Evolutionary conservation across 1,140 invertebrate species (phyloP).

Genomic region (Trypoxylus dichotomus): DNA sequence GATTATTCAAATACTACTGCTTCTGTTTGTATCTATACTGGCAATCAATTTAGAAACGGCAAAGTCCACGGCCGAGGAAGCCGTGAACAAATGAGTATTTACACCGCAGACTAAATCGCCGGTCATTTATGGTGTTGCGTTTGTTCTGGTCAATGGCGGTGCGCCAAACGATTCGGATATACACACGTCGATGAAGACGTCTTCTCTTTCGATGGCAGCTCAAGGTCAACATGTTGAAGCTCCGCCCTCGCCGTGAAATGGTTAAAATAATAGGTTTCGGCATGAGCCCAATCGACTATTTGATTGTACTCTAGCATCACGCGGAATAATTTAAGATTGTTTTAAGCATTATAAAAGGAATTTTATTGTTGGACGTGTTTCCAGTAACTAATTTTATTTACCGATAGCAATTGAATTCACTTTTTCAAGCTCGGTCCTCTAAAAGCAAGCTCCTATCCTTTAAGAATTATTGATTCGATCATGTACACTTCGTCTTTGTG

Average conservation of each 20-base stretch:
- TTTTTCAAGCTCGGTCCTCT: too few species aligned
- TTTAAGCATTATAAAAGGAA: too few species aligned
- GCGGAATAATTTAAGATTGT: not conserved
- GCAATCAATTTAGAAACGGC: slow-evolving; percentile 1
- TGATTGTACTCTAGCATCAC: not conserved
- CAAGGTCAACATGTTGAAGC: slow-evolving; percentile 35
- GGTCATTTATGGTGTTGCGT: not conserved
- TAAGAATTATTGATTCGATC: too few species aligned
- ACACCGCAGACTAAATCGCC: slow-evolving; percentile 3
- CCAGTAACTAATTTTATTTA: too few species aligned
- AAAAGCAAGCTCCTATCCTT: too few species aligned
- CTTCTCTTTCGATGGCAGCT: slow-evolving; percentile 37
- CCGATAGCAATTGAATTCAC: too few species aligned
- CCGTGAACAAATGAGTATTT: slow-evolving; percentile 16
- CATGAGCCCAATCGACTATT: not conserved
- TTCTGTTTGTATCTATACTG: not conserved
- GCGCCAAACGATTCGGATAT: not conserved
- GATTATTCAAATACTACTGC: not conserved
- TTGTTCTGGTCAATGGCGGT: not conserved
- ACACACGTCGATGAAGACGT: slow-evolving; percentile 37
- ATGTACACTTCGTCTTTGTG: too few species aligned
- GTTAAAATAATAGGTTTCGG: slow-evolving; percentile 36
- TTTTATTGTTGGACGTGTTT: too few species aligned
- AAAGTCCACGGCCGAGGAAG: not conserved
- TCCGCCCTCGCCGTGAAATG: slow-evolving; percentile 35